These are phyloP conservation scores for Mugil cephalus DNA, from an alignment of 2,113 vertebrate genomes.

Conservation along the genomic window DNA sequence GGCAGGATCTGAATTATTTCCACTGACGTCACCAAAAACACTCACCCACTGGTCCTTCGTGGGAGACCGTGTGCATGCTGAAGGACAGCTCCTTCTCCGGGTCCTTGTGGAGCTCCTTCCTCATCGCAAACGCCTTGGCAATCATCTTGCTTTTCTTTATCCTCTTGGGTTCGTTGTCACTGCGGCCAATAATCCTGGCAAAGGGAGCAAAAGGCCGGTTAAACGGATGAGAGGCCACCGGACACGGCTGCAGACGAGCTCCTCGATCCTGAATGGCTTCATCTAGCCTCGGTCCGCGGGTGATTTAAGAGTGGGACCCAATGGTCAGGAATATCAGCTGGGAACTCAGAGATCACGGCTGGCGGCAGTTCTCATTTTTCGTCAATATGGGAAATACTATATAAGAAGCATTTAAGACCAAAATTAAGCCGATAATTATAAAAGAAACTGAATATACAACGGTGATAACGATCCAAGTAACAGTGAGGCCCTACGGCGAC, in stretches of 20 bases:
- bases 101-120: conserved; percentile 95
- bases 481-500: background rate
- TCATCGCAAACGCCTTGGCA: conserved; percentile 96
- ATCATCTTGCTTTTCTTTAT: conserved; percentile 99
- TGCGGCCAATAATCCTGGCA: conserved; percentile 91
- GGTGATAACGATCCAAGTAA: background rate
- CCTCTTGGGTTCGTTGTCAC: conserved; percentile 95
- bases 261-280: background rate
- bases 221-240: background rate
- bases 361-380: too few species aligned
- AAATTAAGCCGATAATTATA: conserved; percentile 7
- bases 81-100: conserved; percentile 94
- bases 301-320: background rate
- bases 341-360: background rate
- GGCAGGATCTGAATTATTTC: background rate
- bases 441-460: background rate
- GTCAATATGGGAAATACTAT: too few species aligned
- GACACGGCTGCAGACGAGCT: background rate
- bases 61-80: conserved; percentile 96
- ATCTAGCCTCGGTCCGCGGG: too few species aligned
- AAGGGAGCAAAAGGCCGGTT: background rate
- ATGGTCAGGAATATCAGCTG: background rate
- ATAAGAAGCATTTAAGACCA: background rate
- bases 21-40: background rate
- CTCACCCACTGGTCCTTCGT: conserved; percentile 95